phyloP scores from a whole-genome alignment of 1,140 invertebrate genomes.

The Solenopsis invicta region DNA sequence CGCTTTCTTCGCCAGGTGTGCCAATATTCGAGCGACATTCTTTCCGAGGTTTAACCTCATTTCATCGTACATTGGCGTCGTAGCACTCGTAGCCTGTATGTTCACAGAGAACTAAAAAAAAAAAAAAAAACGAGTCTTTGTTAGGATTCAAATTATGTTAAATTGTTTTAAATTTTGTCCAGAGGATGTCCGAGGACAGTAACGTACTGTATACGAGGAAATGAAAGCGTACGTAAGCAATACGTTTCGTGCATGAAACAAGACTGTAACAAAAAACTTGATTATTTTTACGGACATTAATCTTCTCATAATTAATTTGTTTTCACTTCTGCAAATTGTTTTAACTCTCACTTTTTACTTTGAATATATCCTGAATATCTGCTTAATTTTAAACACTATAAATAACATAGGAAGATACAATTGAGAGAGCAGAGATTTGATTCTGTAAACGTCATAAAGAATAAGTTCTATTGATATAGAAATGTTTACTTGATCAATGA shows the following conservation, averaged over 20 bases:
- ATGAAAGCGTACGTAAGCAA: slow-evolving; percentile 66
- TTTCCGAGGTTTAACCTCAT: too few relatives aligned
- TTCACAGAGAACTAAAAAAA: too few relatives aligned
- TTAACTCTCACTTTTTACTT: neutral
- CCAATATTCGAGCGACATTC: too few relatives aligned
- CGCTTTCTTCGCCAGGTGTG: too few relatives aligned
- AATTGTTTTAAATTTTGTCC: neutral
- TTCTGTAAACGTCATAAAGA: neutral
- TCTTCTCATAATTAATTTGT: neutral
- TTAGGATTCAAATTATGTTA: neutral
- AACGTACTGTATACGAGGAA: slow-evolving; percentile 79
- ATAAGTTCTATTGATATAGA: neutral
- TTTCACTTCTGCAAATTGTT: neutral
- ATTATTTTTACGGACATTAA: neutral
- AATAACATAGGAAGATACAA: neutral
- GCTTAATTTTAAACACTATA: neutral
- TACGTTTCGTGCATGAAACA: slow-evolving; percentile 3
- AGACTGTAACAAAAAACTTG: neutral
- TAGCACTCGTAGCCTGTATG: too few relatives aligned
- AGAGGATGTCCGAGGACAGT: slow-evolving; percentile 72
- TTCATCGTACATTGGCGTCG: too few relatives aligned
- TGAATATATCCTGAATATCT: neutral
- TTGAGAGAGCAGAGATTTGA: neutral
- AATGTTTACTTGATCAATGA: neutral
- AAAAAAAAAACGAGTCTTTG: neutral